Evolutionary conservation across 37 sponge, comb jelly and placozoan species (phyloP).

Genomic region (Ephydatia muelleri): DNA sequence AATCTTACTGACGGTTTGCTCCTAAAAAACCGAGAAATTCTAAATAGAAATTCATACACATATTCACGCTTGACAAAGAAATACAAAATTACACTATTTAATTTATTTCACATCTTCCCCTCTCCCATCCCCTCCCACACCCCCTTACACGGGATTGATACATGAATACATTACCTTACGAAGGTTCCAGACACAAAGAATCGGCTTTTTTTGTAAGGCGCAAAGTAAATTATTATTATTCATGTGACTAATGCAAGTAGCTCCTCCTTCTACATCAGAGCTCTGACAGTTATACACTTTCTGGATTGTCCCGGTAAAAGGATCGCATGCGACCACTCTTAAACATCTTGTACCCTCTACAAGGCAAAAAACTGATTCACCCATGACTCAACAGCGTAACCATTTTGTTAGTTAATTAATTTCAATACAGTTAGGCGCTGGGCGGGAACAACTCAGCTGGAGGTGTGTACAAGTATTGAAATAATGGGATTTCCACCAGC

Average conservation of each 20-base stretch:
- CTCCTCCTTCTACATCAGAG: conserved; percentile 11
- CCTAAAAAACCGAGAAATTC: conserved; percentile 34
- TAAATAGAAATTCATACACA: background rate
- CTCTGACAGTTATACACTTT: conserved; percentile 33
- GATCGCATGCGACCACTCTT: conserved; percentile 31
- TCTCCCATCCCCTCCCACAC: too few relatives aligned
- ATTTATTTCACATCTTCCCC: background rate
- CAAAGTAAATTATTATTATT: conserved; percentile 44
- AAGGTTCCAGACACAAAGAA: conserved; percentile 74
- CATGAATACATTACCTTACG: conserved; percentile 47
- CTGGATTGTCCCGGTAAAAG: conserved; percentile 29
- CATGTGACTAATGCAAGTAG: conserved; percentile 24
- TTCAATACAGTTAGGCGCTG: background rate
- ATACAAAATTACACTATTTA: too few relatives aligned
- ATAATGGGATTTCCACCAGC: background rate
- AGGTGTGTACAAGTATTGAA: conserved; percentile 8
- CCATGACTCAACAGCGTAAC: background rate
- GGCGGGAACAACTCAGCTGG: background rate
- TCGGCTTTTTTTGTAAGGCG: conserved; percentile 47
- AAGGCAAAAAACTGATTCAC: conserved; percentile 42
- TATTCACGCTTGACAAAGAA: background rate
- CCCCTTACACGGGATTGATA: background rate
- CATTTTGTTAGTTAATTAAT: background rate
- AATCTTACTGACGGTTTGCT: conserved; percentile 63
- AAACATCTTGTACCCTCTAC: conserved; percentile 8